Base-by-base conservation (phyloP, 2,888 invertebrate species). In the Caenorhabditis sinica region DNA sequence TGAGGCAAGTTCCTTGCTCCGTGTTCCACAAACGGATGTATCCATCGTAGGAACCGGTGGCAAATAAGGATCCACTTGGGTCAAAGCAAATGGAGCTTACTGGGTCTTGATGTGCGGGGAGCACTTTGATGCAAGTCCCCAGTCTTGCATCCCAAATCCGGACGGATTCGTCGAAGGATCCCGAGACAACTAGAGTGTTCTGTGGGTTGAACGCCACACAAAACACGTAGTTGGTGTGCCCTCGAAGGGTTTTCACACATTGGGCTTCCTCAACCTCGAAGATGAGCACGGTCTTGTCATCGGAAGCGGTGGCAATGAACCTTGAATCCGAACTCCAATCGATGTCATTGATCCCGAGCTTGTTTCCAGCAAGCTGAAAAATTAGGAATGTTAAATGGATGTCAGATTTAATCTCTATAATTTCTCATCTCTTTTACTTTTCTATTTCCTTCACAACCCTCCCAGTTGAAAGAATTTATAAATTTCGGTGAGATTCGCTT, bases 161-260 rank as follows among this genome's bases (percentile, higher is more conserved):
- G 6, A 99, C 98, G 93, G 97, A 97, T 94, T 99, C 99, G 92
- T 99, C 99, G 94, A 99, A 99, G 95, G 98, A 98, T 87, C 99
- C 89, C 28, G 98, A 99, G 23, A 98, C 99, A 93, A 99, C 97
- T 88, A 99, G 95, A 94, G 98, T 99, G 75, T 97, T 98, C 94
- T 99, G 98, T 82, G 99, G 99, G 94, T 99, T 99, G 93, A 99
- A 99, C 94, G 98, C 98, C 93, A 98, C 98, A 93, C 98, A 99
- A 94, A 99, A 99, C 0, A 99, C 99, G 93, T 99, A 99, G 93
- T 99, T 99, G 93, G 97, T 97, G 94, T 99, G 99, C 4, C 99
- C 99, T 94, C 98, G 98, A 53, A 99, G 94, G 0, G 98, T 99
- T 94, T 99, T 99, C 92, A 98, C 94, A 94, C 98, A 97, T 95